Evolutionary conservation across 2,888 invertebrate genomes (phyloP).

Genomic region (Steromphala cineraria): DNA sequence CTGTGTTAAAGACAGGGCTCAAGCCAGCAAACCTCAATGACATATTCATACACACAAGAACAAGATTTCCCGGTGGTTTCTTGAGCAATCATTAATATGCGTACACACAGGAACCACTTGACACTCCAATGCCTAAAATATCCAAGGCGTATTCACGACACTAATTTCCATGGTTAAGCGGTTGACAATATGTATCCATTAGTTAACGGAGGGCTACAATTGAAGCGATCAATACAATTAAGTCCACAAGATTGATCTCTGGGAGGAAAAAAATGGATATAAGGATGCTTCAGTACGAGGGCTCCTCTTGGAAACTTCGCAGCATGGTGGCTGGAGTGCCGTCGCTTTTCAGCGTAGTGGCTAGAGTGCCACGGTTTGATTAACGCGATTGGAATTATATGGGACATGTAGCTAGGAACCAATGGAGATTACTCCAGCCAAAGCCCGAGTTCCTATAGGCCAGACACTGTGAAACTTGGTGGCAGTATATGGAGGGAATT

Average conservation of each 20-base stretch:
- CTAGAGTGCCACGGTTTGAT: background rate
- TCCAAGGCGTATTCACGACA: background rate
- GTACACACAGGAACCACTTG: too few species aligned
- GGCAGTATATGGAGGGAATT: too few species aligned
- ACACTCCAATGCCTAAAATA: too few species aligned
- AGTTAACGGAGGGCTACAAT: background rate
- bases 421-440: too few species aligned
- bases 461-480: too few species aligned
- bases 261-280: background rate
- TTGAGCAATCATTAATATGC: too few species aligned
- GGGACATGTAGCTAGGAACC: background rate
- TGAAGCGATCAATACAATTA: conserved; percentile 8
- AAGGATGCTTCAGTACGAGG: background rate
- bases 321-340: background rate
- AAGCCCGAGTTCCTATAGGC: too few species aligned
- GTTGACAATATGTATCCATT: background rate
- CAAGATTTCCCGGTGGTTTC: too few species aligned
- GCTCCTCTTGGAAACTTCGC: background rate
- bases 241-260: background rate
- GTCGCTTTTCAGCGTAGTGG: background rate
- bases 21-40: too few species aligned
- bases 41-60: too few species aligned
- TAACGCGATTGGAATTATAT: background rate
- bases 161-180: background rate
- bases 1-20: too few species aligned